A percentile compares a stretch with the other conserved stretches of the same genome.
Conservation (phyloP, 2,888 invertebrate genomes). For the Eurytoma californica region DNA sequence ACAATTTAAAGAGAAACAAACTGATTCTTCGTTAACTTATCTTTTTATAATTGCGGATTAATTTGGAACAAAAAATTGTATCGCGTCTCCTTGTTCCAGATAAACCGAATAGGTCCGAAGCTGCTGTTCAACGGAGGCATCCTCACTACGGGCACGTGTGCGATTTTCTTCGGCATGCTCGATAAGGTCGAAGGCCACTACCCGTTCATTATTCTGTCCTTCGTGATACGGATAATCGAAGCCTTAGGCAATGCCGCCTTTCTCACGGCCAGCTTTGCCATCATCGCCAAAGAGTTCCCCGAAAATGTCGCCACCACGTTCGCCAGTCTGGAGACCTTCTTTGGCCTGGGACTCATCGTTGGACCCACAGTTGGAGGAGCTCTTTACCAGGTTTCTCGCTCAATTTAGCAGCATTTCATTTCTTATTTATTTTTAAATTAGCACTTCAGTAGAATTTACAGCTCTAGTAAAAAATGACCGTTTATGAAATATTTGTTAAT, state of each 20-base stretch:
- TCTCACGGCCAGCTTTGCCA: slow-evolving; percentile 90
- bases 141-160: slow-evolving; percentile 87
- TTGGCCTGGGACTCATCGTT: slow-evolving; percentile 90
- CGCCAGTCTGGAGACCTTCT: slow-evolving; percentile 90
- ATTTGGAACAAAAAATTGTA: background rate
- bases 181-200: slow-evolving; percentile 83
- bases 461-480: no score
- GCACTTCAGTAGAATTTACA: background rate
- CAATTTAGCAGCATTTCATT: background rate
- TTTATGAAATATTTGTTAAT: no score
- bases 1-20: no score
- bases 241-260: slow-evolving; percentile 92
- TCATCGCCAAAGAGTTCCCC: slow-evolving; percentile 92
- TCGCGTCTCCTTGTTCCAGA: slow-evolving; percentile 68
- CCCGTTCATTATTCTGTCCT: slow-evolving; percentile 86
- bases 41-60: no score
- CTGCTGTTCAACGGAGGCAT: slow-evolving; percentile 89
- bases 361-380: slow-evolving; percentile 94
- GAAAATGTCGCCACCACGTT: slow-evolving; percentile 90
- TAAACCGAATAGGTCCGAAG: slow-evolving; percentile 87
- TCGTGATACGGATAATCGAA: slow-evolving; percentile 87
- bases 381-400: slow-evolving; percentile 79
- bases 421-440: background rate
- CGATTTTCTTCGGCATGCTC: slow-evolving; percentile 83
- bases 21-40: no score